Evolutionary conservation across 2,797 vertebrate genomes (phyloP), one percentile per base, ranked within the genome.

Genomic region (Falco naumanni): DNA sequence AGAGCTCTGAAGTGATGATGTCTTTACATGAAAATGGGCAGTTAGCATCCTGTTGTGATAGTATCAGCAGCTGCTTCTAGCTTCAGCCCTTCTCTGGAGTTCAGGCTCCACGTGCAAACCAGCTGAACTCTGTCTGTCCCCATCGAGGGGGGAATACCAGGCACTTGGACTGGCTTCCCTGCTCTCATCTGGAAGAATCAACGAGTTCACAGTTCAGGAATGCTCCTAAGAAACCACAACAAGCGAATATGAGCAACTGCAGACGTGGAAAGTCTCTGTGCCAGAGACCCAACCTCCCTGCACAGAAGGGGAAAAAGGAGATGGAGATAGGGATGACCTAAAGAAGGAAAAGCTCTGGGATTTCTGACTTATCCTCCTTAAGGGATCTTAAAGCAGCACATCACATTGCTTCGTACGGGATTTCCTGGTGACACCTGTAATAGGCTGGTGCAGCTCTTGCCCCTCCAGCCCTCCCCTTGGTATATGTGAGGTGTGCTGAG

Each of bases 171-270:
- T 74, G 63, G 17, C 28, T 95, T 87, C 84, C 14, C 43, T 84
- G 31, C 89, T 80, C 72, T 66, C 48, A 53, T 91, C 88, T 71
- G 59, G 82, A 87, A 87, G 53, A 76, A 95, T 78, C 43, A 39
- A 61, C 10, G 7, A 84, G 79, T 90, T 96, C 89, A 94, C 5
- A 1, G 88, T 11, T 66, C 29, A 78, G 74, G 70, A 93, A 95
- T 92, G 72, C 45, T 57, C 61, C 70, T 33, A 83, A 87, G 86
- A 82, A 87, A 78, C 89, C 64, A 93, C 94, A 90, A 88, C 50
- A 81, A 93, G 50, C 17, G 60, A 45, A 84, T 74, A 25, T 37
- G 85, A 88, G 91, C n/a, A 61, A 83, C 39, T 61, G 54, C 47
- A 93, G 90, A 87, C 70, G 56, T 81, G 56, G 70, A 83, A 86